phyloP scores from a whole-genome alignment of 2,888 invertebrate genomes.

The Napeogenes inachia region DNA sequence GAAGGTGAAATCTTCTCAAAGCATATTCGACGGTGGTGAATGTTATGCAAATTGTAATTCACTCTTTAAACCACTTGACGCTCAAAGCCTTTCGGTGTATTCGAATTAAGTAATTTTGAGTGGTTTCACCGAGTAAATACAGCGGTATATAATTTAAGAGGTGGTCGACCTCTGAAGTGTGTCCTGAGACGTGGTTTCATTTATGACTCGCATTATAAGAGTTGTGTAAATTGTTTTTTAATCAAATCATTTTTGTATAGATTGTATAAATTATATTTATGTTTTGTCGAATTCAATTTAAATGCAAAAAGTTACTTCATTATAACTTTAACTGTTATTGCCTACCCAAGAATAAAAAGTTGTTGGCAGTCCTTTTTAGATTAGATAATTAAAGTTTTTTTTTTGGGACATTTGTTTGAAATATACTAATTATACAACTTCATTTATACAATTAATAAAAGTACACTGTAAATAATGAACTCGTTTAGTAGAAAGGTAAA shows the following conservation, averaged over 20 bases:
- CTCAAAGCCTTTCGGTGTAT: slow-evolving; percentile 6
- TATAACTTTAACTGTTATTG: too few species aligned
- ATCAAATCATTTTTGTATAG: slow-evolving; percentile 1
- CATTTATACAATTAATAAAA: too few species aligned
- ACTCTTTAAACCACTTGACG: slow-evolving; percentile 21
- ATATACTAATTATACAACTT: too few species aligned
- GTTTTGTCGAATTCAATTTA: too few species aligned
- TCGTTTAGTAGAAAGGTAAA: too few species aligned
- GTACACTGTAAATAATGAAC: too few species aligned
- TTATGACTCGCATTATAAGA: too few species aligned
- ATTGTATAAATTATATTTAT: too few species aligned
- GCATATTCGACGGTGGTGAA: slow-evolving; percentile 24
- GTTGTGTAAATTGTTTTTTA: slow-evolving; percentile 7
- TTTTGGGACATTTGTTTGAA: too few species aligned
- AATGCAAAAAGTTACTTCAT: too few species aligned
- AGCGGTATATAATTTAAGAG: background rate
- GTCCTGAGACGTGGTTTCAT: too few species aligned
- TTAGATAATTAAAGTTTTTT: too few species aligned
- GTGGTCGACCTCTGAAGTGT: background rate
- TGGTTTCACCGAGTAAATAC: background rate
- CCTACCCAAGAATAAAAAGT: background rate
- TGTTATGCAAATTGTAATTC: slow-evolving; percentile 23
- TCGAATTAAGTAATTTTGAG: slow-evolving; percentile 3
- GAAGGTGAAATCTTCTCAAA: slow-evolving; percentile 27
- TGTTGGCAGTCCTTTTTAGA: slow-evolving; percentile 1